These are phyloP conservation scores for Erythrocercus mccallii DNA, from an alignment of 2,113 vertebrate genomes.

Conservation along the genomic window DNA sequence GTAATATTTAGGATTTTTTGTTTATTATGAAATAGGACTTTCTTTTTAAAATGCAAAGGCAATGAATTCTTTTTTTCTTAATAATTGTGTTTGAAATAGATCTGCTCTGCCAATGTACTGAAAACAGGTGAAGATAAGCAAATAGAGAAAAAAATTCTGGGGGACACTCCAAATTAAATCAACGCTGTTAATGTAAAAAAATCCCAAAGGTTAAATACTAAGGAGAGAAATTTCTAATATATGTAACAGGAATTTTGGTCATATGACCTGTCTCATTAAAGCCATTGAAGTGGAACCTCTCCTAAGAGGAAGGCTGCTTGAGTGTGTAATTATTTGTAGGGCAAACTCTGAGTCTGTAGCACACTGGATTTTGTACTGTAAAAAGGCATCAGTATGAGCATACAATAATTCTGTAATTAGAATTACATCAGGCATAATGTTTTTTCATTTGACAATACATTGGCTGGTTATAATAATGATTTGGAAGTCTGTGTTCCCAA, in stretches of 20 bases:
- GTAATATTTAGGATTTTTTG: background rate
- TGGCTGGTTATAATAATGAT: background rate
- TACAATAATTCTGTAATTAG: conserved; percentile 33
- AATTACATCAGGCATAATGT: conserved; percentile 24
- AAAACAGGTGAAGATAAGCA: background rate
- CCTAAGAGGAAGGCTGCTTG: background rate
- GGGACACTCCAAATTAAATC: background rate
- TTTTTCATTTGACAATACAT: background rate
- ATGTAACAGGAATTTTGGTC: background rate
- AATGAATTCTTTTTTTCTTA: fast-evolving
- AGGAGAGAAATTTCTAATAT: background rate
- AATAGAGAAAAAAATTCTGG: background rate
- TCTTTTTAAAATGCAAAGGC: background rate
- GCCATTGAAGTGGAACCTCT: conserved; percentile 10
- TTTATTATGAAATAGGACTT: background rate
- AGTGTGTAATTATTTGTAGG: conserved; percentile 32
- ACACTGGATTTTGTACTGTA: background rate
- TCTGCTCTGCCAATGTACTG: background rate
- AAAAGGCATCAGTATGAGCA: background rate
- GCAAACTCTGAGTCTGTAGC: background rate
- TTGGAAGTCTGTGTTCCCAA: background rate
- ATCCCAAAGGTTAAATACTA: background rate
- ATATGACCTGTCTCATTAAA: conserved; percentile 20
- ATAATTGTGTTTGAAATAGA: background rate
- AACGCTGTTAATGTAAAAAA: background rate